Evolutionary conservation across 2,113 vertebrate genomes (phyloP).

Genomic region (Choloepus hoffmanni): DNA sequence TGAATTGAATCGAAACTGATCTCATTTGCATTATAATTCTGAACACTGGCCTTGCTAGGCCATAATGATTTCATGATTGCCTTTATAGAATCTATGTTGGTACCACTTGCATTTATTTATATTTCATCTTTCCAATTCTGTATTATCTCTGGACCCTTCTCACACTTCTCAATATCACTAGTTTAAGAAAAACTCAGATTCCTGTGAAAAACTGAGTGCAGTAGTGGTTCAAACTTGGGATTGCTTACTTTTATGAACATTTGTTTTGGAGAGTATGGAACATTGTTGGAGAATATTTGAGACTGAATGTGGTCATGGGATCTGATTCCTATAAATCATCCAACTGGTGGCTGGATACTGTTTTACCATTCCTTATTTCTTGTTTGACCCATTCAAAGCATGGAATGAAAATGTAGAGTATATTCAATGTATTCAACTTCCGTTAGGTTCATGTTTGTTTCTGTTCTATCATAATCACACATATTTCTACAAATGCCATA

Average conservation of each 20-base stretch:
- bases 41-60: background rate
- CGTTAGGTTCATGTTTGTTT: slow-evolving; percentile 13
- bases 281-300: background rate
- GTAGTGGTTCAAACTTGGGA: background rate
- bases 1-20: background rate
- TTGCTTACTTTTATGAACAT: background rate
- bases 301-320: background rate
- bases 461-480: background rate
- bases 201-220: background rate
- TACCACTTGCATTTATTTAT: background rate
- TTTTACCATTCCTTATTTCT: background rate
- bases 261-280: background rate
- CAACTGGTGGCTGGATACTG: background rate
- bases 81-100: background rate
- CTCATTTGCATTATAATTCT: background rate
- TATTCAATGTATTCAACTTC: background rate
- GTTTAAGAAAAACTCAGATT: background rate
- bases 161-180: background rate
- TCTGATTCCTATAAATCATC: background rate
- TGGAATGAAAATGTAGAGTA: background rate
- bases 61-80: background rate
- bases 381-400: background rate
- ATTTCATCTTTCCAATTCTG: background rate
- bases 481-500: background rate
- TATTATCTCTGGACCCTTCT: background rate